Percentiles rank a stretch among this genome's conserved stretches.
Evolutionary conservation across 2,113 vertebrate genomes (phyloP).

Genomic region (Danio rerio): GRCz12tu NC_133183.1:56366501-56367000

Average conservation of each 20-base stretch:
- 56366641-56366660: conserved; percentile 71
- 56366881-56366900: background rate
- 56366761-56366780: conserved; percentile 41
- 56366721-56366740: conserved; percentile 8
- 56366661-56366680: conserved; percentile 78
- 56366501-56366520: background rate
- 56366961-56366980: conserved; percentile 86
- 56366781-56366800: conserved; percentile 74
- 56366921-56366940: conserved; percentile 91
- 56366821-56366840: conserved; percentile 71
- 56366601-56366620: conserved; percentile 45
- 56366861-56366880: background rate
- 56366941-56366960: conserved; percentile 88
- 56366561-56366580: background rate
- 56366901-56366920: conserved; percentile 64
- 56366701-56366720: conserved; percentile 59
- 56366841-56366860: background rate
- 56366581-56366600: conserved; percentile 27
- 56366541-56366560: background rate
- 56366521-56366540: background rate
- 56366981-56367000: conserved; percentile 83
- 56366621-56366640: conserved; percentile 59
- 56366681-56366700: conserved; percentile 70
- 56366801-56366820: conserved; percentile 61
- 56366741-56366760: conserved; percentile 50